These are phyloP conservation scores for Helogale parvula DNA, from an alignment of 2,113 vertebrate genomes.

Conservation along the genomic window DNA sequence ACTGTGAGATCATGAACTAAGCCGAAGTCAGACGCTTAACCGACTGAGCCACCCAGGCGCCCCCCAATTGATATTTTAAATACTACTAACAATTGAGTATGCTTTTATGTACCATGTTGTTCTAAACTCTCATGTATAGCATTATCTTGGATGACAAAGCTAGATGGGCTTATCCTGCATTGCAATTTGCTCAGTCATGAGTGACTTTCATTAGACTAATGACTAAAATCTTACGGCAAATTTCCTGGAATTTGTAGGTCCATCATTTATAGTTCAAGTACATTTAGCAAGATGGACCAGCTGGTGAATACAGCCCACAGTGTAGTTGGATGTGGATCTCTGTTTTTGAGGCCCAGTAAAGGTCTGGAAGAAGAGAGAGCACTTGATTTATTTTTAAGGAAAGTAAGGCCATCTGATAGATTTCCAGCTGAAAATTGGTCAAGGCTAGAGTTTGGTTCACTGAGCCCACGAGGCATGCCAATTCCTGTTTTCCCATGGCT, in stretches of 20 bases:
- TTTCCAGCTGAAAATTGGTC: conserved; percentile 66
- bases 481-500: conserved; percentile 75
- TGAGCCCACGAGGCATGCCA: conserved; percentile 45
- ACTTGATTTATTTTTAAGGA: conserved; percentile 71
- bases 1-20: too few relatives aligned
- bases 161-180: background rate
- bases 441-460: conserved; percentile 60
- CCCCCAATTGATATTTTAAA: conserved; percentile 19
- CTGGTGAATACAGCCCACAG: background rate
- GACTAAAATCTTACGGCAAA: background rate
- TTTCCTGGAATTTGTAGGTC: background rate
- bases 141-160: background rate
- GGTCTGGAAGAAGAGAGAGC: conserved; percentile 33
- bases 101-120: background rate
- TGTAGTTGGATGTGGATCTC: background rate
- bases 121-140: background rate
- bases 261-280: background rate
- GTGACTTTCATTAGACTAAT: background rate
- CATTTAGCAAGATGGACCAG: background rate
- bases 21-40: too few relatives aligned
- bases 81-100: background rate
- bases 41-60: too few relatives aligned
- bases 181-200: background rate
- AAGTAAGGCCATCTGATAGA: conserved; percentile 63
- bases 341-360: conserved; percentile 44